phyloP scores from a whole-genome alignment of 2,113 vertebrate species.

The Paralichthys olivaceus region DNA sequence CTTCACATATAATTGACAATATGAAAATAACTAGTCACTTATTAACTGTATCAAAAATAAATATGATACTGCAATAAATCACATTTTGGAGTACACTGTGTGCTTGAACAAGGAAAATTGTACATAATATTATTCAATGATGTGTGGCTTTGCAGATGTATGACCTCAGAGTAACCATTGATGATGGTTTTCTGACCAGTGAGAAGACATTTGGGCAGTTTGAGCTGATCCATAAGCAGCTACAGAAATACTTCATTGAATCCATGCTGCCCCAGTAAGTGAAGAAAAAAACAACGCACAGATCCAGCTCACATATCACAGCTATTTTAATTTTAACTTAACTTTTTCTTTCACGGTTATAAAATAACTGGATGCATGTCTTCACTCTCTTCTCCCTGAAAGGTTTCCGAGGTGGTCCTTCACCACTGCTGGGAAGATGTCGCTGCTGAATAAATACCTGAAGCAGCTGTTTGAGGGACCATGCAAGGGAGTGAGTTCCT shows the following conservation, averaged over 20 bases:
- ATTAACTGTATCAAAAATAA: too few species aligned
- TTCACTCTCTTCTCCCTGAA: conserved; percentile 27
- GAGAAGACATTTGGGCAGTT: conserved; percentile 86
- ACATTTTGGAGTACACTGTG: too few species aligned
- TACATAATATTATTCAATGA: too few species aligned
- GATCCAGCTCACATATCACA: background rate
- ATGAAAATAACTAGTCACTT: too few species aligned
- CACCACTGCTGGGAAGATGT: conserved; percentile 78
- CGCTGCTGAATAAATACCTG: conserved; percentile 86
- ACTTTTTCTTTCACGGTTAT: background rate
- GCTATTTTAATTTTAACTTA: background rate
- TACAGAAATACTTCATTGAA: conserved; percentile 86
- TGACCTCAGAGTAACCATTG: conserved; percentile 82
- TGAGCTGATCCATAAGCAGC: conserved; percentile 84
- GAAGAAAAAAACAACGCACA: background rate
- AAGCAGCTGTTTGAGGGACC: conserved; percentile 85
- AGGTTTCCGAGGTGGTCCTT: conserved; percentile 88
- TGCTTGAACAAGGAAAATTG: too few species aligned
- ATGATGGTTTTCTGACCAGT: conserved; percentile 76
- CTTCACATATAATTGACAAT: too few species aligned
- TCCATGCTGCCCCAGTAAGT: conserved; percentile 87
- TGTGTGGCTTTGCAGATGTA: conserved; percentile 75
- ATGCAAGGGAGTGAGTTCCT: conserved; percentile 75
- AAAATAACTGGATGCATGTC: background rate
- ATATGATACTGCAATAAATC: too few species aligned